Base-by-base conservation (phyloP, 2,113 vertebrate species). In the Xiphophorus couchianus region DNA sequence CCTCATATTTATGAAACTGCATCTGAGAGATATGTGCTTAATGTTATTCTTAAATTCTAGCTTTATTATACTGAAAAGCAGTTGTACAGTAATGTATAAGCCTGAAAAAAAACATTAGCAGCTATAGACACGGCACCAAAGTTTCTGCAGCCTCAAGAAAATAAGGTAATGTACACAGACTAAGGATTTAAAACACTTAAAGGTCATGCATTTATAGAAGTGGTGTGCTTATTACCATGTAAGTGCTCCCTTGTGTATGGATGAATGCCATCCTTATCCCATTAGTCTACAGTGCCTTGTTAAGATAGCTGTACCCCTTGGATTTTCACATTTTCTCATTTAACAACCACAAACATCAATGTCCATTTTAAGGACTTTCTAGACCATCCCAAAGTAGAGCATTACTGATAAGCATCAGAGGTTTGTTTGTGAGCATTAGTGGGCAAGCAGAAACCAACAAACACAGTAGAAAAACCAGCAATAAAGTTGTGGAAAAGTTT, bases 151-250 rank as follows among this genome's bases (percentile, higher is more conserved):
- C 65, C 64, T 63, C n/a, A 25, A 60, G n/a, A 37, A 75, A 78
- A 75, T 62, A 48, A 64, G 28, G 51, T 62, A 37, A 31, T 63
- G 83, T 66, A 76, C 60, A 74, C 31, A 44, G 51, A 58, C 51
- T 58, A 66, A 84, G 66, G 42, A 14, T 77, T 70, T 76, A 60
- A 75, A 86, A 80, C 62, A 54, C 66, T 62, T 54, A 81, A 71
- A 73, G 51, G 68, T 71, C 63, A 74, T 85, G 82, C 81, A 83
- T 81, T 71, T 82, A 75, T 73, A 70, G 37, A 84, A 74, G 63
- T 35, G 42, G 35, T 86, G 78, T 90, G 77, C 77, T 81, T 66
- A 64, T 66, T 80, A 37, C 65, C 42, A 54, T 61, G 19, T 42
- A 31, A 82, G 77, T 81, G 69, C 58, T 74, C 30, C 66, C 10